Conservation (phyloP, 2,888 invertebrate genomes). For the Hermaeophaga mercurialis region DNA sequence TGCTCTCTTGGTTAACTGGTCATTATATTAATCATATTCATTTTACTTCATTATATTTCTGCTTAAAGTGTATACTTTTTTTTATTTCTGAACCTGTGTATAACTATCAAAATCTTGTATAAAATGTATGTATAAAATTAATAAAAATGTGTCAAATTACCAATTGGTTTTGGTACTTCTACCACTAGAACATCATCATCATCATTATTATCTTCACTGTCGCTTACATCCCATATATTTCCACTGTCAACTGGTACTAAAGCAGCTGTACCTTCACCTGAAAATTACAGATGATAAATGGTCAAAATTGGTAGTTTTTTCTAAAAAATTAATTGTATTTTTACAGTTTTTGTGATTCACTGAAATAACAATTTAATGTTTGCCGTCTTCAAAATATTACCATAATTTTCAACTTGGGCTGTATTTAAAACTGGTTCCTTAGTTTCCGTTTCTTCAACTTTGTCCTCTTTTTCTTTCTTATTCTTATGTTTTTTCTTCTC, state of each 20-base stretch:
- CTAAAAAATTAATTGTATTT: too few relatives aligned
- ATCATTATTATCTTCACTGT: slow-evolving; percentile 50
- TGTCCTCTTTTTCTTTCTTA: slow-evolving; percentile 23
- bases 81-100: too few relatives aligned
- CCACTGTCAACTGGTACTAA: slow-evolving; percentile 49
- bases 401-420: slow-evolving; percentile 33
- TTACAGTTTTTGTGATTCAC: too few relatives aligned
- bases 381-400: slow-evolving; percentile 17
- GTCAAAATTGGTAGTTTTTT: too few relatives aligned
- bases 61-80: too few relatives aligned
- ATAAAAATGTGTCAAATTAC: slow-evolving; percentile 24
- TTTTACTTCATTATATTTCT: too few relatives aligned
- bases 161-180: slow-evolving; percentile 35
- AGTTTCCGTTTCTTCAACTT: slow-evolving; percentile 29
- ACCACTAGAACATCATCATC: slow-evolving; percentile 46
- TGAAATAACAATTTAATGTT: too few relatives aligned
- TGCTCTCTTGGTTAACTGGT: too few relatives aligned
- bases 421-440: slow-evolving; percentile 8
- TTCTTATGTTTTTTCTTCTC: slow-evolving; percentile 39
- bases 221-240: slow-evolving; percentile 43
- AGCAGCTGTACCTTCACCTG: slow-evolving; percentile 54
- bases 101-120: too few relatives aligned
- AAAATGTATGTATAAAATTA: too few relatives aligned
- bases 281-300: slow-evolving; percentile 10
- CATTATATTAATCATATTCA: too few relatives aligned